Conservation (phyloP, 1,140 invertebrate species). For the Lepidurus arcticus region DNA sequence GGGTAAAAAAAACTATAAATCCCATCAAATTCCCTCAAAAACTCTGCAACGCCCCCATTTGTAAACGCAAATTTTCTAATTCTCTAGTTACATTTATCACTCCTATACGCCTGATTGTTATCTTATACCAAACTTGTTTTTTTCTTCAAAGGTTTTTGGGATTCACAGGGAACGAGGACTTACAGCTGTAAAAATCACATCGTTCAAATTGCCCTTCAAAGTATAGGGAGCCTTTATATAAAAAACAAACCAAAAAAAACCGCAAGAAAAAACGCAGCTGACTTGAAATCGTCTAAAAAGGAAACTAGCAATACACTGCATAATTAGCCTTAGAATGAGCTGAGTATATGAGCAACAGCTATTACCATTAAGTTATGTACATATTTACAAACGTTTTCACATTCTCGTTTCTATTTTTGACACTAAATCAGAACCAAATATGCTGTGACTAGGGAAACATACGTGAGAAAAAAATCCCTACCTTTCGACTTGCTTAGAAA, state of each 20-base stretch:
- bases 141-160: too few relatives aligned
- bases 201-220: too few relatives aligned
- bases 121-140: neutral
- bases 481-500: neutral
- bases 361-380: neutral
- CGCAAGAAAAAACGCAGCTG: neutral
- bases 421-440: neutral
- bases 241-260: neutral
- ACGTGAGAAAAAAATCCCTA: neutral
- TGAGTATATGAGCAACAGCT: neutral
- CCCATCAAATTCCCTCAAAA: neutral
- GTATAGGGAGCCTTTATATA: too few relatives aligned
- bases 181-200: too few relatives aligned
- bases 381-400: neutral
- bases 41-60: neutral
- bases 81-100: neutral
- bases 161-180: too few relatives aligned
- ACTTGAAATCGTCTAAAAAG: neutral
- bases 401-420: neutral
- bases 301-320: neutral
- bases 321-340: conserved; percentile 3
- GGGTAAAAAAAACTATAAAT: neutral
- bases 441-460: neutral
- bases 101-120: neutral
- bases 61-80: neutral